These are phyloP conservation scores for Serilophus lunatus DNA, from an alignment of 2,113 vertebrate genomes.

Conservation along the genomic window DNA sequence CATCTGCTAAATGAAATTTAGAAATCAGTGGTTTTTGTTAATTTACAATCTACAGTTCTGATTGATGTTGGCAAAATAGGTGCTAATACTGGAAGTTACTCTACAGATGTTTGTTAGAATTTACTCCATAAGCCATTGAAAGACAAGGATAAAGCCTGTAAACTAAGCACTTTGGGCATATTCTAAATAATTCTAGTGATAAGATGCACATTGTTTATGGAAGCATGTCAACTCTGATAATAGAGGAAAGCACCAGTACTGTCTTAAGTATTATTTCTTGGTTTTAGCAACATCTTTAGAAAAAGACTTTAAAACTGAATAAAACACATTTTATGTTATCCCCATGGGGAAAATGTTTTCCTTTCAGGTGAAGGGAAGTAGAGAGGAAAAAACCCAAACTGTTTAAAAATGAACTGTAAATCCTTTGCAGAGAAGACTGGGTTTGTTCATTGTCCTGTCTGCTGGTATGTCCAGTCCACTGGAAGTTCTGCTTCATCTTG, in stretches of 20 bases:
- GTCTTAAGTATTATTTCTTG: not conserved
- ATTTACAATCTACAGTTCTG: not conserved
- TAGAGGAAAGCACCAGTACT: not conserved
- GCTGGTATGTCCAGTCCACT: not conserved
- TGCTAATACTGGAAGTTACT: not conserved
- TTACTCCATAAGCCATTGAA: not conserved
- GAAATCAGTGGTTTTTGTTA: no score
- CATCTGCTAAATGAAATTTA: not conserved
- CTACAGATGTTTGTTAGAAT: not conserved
- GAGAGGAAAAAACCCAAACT: not conserved
- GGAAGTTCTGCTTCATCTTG: not conserved
- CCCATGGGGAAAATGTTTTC: rapidly evolving
- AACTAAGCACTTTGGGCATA: not conserved
- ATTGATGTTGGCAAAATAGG: not conserved
- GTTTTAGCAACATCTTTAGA: not conserved
- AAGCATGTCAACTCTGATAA: not conserved
- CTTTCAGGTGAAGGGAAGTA: not conserved
- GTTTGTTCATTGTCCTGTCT: not conserved
- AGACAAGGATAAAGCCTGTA: not conserved
- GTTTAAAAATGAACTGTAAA: not conserved
- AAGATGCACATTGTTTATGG: not conserved
- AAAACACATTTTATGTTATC: not conserved
- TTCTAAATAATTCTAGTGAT: not conserved
- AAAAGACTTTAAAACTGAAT: not conserved
- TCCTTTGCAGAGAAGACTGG: not conserved